Conservation (phyloP, 37 sponge, comb jelly and placozoan genomes). For the Diacarnus erythraeanus region DNA sequence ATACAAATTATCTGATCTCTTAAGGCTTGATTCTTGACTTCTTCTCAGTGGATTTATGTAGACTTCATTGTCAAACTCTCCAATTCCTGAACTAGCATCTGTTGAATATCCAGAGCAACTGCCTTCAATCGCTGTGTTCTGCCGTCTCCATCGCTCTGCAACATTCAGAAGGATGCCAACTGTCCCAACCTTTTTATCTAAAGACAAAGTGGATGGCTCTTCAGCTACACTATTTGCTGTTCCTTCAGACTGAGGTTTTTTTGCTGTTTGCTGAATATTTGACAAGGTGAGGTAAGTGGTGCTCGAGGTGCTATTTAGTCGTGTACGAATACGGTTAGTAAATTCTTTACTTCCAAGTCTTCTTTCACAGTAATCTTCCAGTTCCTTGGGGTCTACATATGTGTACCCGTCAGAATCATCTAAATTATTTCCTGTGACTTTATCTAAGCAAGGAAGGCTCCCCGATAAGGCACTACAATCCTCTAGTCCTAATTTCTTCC, state of each 20-base stretch:
- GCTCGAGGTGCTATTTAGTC: slow-evolving; percentile 18
- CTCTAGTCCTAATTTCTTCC: slow-evolving; percentile 14
- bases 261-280: background rate
- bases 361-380: background rate
- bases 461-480: slow-evolving; percentile 36
- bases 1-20: background rate
- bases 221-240: background rate
- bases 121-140: background rate
- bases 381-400: slow-evolving; percentile 38
- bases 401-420: slow-evolving; percentile 14
- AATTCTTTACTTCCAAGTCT: no score
- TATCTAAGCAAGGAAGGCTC: slow-evolving; percentile 24
- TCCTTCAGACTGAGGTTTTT: background rate
- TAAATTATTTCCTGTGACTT: background rate
- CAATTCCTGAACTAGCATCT: background rate
- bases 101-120: slow-evolving; percentile 20
- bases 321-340: background rate
- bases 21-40: background rate
- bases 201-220: background rate
- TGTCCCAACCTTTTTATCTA: no score
- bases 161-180: background rate
- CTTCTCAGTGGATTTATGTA: background rate
- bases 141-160: background rate
- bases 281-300: slow-evolving; percentile 1
- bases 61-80: background rate